phyloP scores from a whole-genome alignment of 37 sponge, comb jelly and placozoan genomes.

The Agelas oroides region DNA sequence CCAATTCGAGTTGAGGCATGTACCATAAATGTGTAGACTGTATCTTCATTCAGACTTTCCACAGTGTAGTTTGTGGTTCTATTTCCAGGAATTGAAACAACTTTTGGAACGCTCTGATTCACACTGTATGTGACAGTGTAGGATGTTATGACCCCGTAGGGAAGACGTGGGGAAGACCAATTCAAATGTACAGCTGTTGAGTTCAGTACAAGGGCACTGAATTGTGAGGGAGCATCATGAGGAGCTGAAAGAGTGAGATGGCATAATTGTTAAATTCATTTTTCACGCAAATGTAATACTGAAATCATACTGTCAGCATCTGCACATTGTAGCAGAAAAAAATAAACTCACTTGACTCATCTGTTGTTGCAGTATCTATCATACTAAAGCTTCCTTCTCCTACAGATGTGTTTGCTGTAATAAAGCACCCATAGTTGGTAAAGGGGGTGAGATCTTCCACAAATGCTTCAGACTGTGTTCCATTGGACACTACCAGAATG shows the following conservation, averaged over 20 bases:
- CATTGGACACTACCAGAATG: too few relatives aligned
- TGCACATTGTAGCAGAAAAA: not conserved
- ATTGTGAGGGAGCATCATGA: too few relatives aligned
- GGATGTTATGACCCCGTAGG: not conserved
- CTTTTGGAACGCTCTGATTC: not conserved
- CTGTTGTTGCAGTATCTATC: too few relatives aligned
- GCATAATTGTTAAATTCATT: not conserved
- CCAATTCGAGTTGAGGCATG: not conserved
- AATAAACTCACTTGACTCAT: not conserved
- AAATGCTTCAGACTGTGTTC: too few relatives aligned
- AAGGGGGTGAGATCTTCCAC: not conserved
- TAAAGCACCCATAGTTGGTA: not conserved
- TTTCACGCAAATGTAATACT: not conserved
- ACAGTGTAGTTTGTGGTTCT: too few relatives aligned
- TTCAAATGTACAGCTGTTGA: not conserved
- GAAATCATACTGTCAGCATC: not conserved
- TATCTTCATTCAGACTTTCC: not conserved
- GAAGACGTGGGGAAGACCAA: constrained; percentile 14
- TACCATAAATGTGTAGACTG: not conserved
- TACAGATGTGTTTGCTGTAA: constrained; percentile 18
- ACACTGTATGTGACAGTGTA: not conserved
- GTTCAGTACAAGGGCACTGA: not conserved
- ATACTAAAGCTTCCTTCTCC: constrained; percentile 3
- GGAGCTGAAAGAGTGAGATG: not conserved
- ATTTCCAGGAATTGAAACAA: not conserved